A percentile compares a stretch with the other conserved stretches of the same genome.
phyloP scores from a whole-genome alignment of 2,113 vertebrate genomes.

The Calonectris borealis region DNA sequence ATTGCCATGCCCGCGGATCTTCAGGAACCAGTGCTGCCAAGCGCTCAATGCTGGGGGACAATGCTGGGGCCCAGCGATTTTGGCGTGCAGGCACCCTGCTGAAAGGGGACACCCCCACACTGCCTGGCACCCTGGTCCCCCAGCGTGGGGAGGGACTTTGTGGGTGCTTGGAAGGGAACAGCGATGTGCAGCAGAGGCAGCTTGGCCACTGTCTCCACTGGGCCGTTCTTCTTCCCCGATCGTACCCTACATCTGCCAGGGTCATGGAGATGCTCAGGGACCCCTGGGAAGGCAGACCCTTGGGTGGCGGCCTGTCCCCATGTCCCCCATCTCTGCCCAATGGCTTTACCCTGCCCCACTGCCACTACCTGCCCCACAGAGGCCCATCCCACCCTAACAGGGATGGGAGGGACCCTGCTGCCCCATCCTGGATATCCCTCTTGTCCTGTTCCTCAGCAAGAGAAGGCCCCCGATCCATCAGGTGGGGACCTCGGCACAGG shows the following conservation, averaged over 20 bases:
- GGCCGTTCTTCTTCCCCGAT: not conserved
- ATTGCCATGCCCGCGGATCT: not conserved
- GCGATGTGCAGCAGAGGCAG: not conserved
- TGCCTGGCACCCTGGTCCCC: rapidly evolving
- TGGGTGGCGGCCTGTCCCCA: rapidly evolving
- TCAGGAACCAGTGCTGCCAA: rapidly evolving
- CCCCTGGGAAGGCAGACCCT: not conserved
- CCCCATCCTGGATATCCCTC: rapidly evolving
- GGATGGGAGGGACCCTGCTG: not conserved
- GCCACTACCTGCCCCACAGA: not conserved
- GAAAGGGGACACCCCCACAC: not conserved
- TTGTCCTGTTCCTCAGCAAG: not conserved
- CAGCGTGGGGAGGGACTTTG: rapidly evolving
- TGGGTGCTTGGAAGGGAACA: not conserved
- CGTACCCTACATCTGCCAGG: not conserved
- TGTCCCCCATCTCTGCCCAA: not conserved
- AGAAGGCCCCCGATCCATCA: rapidly evolving
- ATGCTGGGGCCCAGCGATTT: too few species aligned
- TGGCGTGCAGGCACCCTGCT: not conserved
- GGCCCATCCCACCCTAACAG: not conserved
- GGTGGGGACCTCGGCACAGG: not conserved
- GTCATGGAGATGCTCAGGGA: not conserved
- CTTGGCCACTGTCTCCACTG: not conserved
- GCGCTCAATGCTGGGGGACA: too few species aligned
- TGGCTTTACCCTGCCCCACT: not conserved